Evolutionary conservation across 2,113 vertebrate species (phyloP).

Genomic region (Pelvicachromis taeniatus): DNA sequence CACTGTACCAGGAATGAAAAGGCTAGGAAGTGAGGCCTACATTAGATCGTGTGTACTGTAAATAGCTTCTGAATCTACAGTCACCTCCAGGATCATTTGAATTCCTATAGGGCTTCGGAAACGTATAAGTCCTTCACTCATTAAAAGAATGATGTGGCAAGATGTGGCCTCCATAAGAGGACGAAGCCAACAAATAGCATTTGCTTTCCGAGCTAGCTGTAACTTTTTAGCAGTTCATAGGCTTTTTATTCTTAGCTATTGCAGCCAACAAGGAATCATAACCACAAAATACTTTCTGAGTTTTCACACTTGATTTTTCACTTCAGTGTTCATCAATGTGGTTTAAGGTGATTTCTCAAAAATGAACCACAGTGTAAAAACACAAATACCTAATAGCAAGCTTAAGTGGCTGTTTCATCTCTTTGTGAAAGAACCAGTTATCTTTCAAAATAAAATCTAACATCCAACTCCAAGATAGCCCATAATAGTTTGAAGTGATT

Average conservation of each 20-base stretch:
- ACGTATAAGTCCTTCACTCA: not conserved
- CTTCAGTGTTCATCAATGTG: not conserved
- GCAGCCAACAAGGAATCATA: not conserved
- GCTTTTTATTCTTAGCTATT: not conserved
- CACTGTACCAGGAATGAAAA: not conserved
- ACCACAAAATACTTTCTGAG: not conserved
- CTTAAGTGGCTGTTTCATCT: rapidly evolving
- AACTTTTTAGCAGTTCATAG: not conserved
- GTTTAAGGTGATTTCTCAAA: not conserved
- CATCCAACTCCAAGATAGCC: not conserved
- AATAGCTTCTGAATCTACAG: not conserved
- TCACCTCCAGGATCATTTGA: not conserved
- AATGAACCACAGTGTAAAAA: not conserved
- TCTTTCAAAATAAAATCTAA: not conserved
- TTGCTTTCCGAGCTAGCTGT: not conserved
- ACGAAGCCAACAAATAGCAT: not conserved
- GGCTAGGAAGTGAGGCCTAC: not conserved
- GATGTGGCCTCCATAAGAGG: not conserved
- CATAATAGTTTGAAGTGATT: not conserved
- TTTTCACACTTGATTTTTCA: not conserved
- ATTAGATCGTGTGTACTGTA: not conserved
- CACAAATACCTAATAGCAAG: not conserved
- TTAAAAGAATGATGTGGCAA: not conserved
- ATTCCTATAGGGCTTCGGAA: not conserved
- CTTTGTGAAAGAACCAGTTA: not conserved